Evolutionary conservation across 2,113 vertebrate genomes (phyloP).

Genomic region (Herpetotheres cachinnans): DNA sequence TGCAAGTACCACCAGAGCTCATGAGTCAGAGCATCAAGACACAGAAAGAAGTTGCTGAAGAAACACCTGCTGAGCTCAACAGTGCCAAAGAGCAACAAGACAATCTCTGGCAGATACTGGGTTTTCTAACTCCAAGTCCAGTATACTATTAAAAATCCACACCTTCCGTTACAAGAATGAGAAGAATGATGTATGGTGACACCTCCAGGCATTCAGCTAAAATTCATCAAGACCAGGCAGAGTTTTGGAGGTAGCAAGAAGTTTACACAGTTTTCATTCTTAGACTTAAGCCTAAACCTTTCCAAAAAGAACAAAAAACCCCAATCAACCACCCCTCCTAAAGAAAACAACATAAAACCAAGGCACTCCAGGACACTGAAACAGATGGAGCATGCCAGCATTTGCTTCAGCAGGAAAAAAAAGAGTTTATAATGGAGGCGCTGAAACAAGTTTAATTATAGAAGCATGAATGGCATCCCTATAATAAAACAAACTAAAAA

Average conservation of each 20-base stretch:
- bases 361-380: conserved; percentile 14
- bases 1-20: background rate
- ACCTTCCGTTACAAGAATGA: background rate
- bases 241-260: background rate
- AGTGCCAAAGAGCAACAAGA: background rate
- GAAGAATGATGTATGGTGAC: background rate
- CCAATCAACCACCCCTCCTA: rapidly evolving
- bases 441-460: conserved; percentile 54
- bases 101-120: background rate
- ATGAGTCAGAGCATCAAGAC: background rate
- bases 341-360: background rate
- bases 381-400: conserved; percentile 15
- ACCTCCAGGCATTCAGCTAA: background rate
- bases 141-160: background rate
- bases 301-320: background rate
- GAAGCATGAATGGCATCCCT: conserved; percentile 32
- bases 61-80: background rate
- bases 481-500: conserved; percentile 26
- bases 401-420: background rate
- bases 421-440: background rate
- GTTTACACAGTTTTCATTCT: background rate
- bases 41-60: background rate
- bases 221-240: background rate
- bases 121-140: background rate
- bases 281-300: background rate